These are phyloP conservation scores for Papilio elwesi DNA, from an alignment of 2,888 invertebrate species.

Conservation along the genomic window DNA sequence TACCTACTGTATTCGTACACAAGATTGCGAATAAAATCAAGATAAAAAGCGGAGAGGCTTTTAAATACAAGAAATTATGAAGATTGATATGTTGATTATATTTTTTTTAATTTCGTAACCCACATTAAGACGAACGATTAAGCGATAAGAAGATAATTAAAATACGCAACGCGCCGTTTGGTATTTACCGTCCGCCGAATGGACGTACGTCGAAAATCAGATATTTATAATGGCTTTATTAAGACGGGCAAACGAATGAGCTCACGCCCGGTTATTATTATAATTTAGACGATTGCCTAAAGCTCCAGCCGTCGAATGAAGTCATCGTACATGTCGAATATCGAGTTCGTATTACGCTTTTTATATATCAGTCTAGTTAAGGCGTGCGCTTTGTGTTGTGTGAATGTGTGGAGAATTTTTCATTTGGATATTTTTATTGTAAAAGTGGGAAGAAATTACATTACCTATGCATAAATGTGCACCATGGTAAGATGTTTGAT, in stretches of 20 bases:
- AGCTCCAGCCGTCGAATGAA: conserved; percentile 76
- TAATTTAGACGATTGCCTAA: conserved; percentile 83
- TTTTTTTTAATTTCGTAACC: neutral
- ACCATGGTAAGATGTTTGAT: conserved; percentile 54
- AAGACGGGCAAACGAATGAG: conserved; percentile 74
- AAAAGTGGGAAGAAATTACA: conserved; percentile 35
- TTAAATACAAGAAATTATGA: conserved; percentile 24
- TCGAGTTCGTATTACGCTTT: conserved; percentile 50
- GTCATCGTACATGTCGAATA: conserved; percentile 69
- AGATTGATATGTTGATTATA: conserved; percentile 20
- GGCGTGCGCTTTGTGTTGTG: conserved; percentile 35
- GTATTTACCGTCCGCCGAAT: conserved; percentile 68
- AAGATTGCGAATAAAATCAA: conserved; percentile 34
- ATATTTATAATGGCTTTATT: conserved; percentile 84
- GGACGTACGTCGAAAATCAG: conserved; percentile 72
- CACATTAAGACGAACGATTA: conserved; percentile 16
- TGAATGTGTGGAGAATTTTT: too few species aligned
- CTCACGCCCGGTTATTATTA: conserved; percentile 83
- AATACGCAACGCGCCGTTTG: conserved; percentile 56
- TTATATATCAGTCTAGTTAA: conserved; percentile 43
- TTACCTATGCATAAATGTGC: conserved; percentile 31
- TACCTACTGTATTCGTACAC: conserved; percentile 25
- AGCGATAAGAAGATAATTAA: conserved; percentile 38
- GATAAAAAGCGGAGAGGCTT: conserved; percentile 18
- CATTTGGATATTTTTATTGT: conserved; percentile 25